phyloP scores from a whole-genome alignment of 2,797 vertebrate species.

The Linurgus olivaceus region DNA sequence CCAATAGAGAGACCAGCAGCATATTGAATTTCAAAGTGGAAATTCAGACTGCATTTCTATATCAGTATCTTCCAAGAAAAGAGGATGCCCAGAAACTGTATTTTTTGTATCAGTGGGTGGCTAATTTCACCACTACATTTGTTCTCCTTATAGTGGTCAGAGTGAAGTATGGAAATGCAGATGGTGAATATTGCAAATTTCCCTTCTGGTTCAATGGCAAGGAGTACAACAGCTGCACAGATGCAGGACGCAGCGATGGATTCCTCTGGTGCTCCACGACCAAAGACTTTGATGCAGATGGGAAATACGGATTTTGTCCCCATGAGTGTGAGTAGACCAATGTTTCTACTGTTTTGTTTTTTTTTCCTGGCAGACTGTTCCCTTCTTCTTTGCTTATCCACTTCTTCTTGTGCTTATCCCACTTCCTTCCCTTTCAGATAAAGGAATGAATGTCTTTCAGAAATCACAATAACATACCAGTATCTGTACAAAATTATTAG shows the following conservation, averaged over 20 bases:
- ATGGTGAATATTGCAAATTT: slow-evolving; percentile 97
- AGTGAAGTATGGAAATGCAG: slow-evolving; percentile 94
- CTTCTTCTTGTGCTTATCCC: not conserved
- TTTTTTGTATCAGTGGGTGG: not conserved
- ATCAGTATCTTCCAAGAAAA: not conserved
- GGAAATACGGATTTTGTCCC: slow-evolving; percentile 97
- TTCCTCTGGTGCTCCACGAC: slow-evolving; percentile 98
- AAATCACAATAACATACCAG: not conserved
- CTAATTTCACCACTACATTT: not conserved
- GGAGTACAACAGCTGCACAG: slow-evolving; percentile 91
- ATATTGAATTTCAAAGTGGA: slow-evolving; percentile 33
- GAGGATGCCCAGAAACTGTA: not conserved
- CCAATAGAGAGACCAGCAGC: not conserved
- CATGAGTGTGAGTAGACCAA: slow-evolving; percentile 88
- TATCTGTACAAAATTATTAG: not conserved
- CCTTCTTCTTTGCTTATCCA: not conserved
- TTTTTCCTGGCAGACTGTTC: not conserved
- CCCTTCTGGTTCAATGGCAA: slow-evolving; percentile 93
- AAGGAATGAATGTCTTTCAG: not conserved
- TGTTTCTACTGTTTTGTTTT: not conserved
- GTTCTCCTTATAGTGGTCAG: slow-evolving; percentile 85
- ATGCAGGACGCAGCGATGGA: slow-evolving; percentile 90
- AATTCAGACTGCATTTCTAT: not conserved
- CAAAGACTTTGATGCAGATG: slow-evolving; percentile 91
- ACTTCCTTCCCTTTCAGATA: not conserved